Evolutionary conservation across 2,113 vertebrate genomes (phyloP).

Genomic region (Pavo muticus): DNA sequence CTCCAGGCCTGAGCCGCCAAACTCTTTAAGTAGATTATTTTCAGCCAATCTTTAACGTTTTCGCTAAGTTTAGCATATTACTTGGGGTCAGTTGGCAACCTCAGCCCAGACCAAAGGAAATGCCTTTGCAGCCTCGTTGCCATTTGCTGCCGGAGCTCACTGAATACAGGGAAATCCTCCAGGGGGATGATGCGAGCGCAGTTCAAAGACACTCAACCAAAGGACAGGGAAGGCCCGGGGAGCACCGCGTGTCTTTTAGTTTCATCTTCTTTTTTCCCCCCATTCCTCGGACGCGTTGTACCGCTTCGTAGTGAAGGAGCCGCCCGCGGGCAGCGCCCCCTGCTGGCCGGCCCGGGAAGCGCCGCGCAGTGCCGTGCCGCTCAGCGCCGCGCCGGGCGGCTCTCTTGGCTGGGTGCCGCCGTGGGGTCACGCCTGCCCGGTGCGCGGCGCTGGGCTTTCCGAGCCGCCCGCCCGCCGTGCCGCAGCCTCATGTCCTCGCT

Average conservation of each 20-base stretch:
- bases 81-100: background rate
- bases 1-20: background rate
- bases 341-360: background rate
- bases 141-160: background rate
- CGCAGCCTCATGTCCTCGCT: conserved; percentile 77
- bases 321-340: background rate
- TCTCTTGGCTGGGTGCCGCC: conserved; percentile 46
- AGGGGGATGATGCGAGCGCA: too few species aligned
- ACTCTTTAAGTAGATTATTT: background rate
- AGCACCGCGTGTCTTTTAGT: background rate
- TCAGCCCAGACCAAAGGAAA: too few species aligned
- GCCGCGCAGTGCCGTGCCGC: background rate
- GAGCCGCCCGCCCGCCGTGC: conserved; percentile 37
- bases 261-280: accelerated
- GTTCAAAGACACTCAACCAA: too few species aligned
- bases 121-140: background rate
- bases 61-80: background rate
- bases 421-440: conserved; percentile 73
- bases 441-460: conserved; percentile 65
- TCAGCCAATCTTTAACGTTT: background rate
- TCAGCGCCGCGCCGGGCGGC: background rate
- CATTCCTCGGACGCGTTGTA: too few species aligned
- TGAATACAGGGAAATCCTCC: background rate
- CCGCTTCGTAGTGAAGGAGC: background rate
- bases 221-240: background rate